Conservation (phyloP, 2,113 vertebrate species). For the Cyanoderma ruficeps region DNA sequence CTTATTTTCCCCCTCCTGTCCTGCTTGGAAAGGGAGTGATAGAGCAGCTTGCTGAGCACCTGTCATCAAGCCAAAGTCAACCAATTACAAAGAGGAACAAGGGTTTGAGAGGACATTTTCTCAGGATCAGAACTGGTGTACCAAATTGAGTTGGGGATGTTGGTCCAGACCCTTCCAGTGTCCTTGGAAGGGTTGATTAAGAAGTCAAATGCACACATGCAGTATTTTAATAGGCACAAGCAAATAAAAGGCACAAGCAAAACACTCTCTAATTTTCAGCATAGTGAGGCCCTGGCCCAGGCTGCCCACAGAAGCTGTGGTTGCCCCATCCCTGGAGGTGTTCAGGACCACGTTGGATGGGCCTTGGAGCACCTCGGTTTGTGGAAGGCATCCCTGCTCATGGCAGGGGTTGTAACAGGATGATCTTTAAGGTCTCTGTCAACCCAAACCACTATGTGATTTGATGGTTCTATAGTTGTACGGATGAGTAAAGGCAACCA, state of each 20-base stretch:
- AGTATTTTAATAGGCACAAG: neutral
- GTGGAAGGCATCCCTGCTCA: neutral
- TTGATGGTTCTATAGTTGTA: neutral
- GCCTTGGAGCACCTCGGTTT: neutral
- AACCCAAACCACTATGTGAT: neutral
- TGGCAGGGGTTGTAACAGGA: neutral
- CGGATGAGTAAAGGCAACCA: rapidly evolving
- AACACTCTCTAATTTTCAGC: neutral
- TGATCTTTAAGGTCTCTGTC: neutral
- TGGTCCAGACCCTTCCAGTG: neutral
- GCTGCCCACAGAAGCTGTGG: neutral
- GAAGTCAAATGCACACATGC: neutral
- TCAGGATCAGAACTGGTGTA: neutral
- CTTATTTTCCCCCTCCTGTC: neutral
- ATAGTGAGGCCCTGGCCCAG: neutral
- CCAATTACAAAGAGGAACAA: neutral
- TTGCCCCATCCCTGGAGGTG: neutral
- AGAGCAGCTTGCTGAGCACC: neutral
- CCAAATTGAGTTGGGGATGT: neutral
- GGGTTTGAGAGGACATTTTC: neutral
- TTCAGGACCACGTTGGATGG: neutral
- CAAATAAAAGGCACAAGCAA: neutral
- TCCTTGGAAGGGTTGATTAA: neutral
- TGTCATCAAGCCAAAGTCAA: neutral
- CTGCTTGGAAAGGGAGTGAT: neutral